Evolutionary conservation across 2,797 vertebrate genomes (phyloP).

Genomic region (Melanotaenia boesemani): DNA sequence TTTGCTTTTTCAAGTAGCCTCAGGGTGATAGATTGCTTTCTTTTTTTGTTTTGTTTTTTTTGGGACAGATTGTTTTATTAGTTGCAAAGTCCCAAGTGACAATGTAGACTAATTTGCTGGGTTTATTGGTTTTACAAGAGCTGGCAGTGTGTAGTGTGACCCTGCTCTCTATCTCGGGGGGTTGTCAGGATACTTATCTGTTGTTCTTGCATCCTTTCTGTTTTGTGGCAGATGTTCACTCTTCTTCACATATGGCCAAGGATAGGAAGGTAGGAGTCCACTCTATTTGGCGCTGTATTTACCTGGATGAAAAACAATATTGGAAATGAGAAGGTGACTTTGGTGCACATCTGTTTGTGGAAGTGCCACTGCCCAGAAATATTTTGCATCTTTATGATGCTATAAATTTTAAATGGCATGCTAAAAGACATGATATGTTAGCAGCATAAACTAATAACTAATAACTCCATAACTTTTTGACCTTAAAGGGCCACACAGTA

Average conservation of each 20-base stretch:
- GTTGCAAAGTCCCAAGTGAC: slow-evolving; percentile 28
- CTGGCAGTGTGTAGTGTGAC: slow-evolving; percentile 28
- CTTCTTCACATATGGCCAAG: slow-evolving; percentile 45
- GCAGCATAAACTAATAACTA: neutral
- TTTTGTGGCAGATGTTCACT: slow-evolving; percentile 61
- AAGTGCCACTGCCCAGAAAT: neutral
- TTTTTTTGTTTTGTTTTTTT: neutral
- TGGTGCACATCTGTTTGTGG: neutral
- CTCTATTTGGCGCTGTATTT: slow-evolving; percentile 5
- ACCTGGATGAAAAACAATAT: neutral
- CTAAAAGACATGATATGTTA: neutral
- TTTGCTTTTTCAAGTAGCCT: slow-evolving; percentile 33
- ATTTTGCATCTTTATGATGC: slow-evolving; percentile 18
- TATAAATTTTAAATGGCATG: neutral
- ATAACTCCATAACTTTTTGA: too few relatives aligned
- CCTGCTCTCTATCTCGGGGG: slow-evolving; percentile 26
- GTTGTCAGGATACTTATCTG: slow-evolving; percentile 22
- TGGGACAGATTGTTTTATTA: slow-evolving; percentile 45
- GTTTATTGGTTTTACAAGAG: slow-evolving; percentile 62
- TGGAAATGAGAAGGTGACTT: slow-evolving; percentile 3
- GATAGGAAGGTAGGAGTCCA: slow-evolving; percentile 18
- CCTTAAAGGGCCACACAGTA: too few relatives aligned
- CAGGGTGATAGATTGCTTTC: slow-evolving; percentile 15
- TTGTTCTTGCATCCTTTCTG: slow-evolving; percentile 24
- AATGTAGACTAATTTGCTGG: slow-evolving; percentile 42